Evolutionary conservation across 2,888 invertebrate genomes (phyloP), one percentile per base, ranked within the genome.

Genomic region (Parnassius orleans): DNA sequence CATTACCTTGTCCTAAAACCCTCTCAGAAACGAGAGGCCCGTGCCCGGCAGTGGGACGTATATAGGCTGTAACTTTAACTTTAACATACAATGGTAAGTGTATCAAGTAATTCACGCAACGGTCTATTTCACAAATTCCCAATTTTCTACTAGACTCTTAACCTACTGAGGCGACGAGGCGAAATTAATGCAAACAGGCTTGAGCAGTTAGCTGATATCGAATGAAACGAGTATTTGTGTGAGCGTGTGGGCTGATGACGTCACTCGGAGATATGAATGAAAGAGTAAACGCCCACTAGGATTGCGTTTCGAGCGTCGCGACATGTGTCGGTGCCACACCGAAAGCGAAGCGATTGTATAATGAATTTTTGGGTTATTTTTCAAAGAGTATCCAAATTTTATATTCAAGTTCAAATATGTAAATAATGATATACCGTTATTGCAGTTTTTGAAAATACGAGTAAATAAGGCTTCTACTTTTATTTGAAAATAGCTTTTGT

Each of bases 191-290:
- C 58, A 50, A 58, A n/a, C 44, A 51, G 53, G 53, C 62, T 24
- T 43, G 61, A 51, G 46, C 56, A 56, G 52, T 57, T 61, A 61
- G 24, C 42, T 57, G 58, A 54, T 63, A 63, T 54, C 53, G 44
- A 19, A 9, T 44, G 15, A 19, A 19, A 10, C 43, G 9, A 11
- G 33, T 41, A 44, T 42, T 42, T 14, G 60, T 46, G 52, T 24
- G 61, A 9, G 15, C 58, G 57, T 65, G 68, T 69, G 63, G 65
- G 69, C 61, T 24, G 58, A 41, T 68, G 70, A 69, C 70, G 70
- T 68, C 67, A 69, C 60, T 5, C 42, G 14, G 58, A 53, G 65
- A 66, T 65, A 66, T 70, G 67, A 67, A 69, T 69, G 69, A 68
- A 58, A 53, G 61, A 53, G 61, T 53, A 46, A 50, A 66, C 67